Evolutionary conservation across 2,797 vertebrate genomes (phyloP).

Genomic region (Rhinella marina): DNA sequence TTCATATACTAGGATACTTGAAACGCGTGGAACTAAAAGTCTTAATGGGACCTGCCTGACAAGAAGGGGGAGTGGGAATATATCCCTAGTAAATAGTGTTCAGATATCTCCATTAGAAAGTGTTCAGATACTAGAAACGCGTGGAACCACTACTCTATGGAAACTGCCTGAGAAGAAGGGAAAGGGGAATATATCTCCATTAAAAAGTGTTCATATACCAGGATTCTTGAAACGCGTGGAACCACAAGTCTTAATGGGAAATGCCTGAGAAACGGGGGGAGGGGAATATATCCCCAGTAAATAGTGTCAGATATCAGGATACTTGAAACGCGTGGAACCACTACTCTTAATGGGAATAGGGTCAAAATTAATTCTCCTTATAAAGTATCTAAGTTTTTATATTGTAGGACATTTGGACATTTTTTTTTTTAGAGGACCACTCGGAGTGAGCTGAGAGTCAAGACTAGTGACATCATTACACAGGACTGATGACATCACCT

Average conservation of each 20-base stretch:
- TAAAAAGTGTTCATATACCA: background rate
- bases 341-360: background rate
- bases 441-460: too few relatives aligned
- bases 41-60: background rate
- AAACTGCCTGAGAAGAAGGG: background rate
- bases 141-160: background rate
- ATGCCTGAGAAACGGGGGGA: too few relatives aligned
- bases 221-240: background rate
- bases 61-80: background rate
- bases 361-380: background rate
- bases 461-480: too few relatives aligned
- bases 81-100: background rate
- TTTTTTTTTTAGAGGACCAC: too few relatives aligned
- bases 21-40: too few relatives aligned
- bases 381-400: background rate
- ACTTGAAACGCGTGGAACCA: background rate
- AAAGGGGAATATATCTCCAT: background rate
- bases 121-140: background rate
- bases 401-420: background rate
- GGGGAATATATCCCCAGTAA: background rate
- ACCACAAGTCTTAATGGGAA: background rate
- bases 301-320: background rate
- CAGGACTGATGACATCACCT: too few relatives aligned
- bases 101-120: too few relatives aligned
- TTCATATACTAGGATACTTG: too few relatives aligned